Conservation (phyloP, 2,888 invertebrate genomes). For the Himalopsyche kuldschensis region DNA sequence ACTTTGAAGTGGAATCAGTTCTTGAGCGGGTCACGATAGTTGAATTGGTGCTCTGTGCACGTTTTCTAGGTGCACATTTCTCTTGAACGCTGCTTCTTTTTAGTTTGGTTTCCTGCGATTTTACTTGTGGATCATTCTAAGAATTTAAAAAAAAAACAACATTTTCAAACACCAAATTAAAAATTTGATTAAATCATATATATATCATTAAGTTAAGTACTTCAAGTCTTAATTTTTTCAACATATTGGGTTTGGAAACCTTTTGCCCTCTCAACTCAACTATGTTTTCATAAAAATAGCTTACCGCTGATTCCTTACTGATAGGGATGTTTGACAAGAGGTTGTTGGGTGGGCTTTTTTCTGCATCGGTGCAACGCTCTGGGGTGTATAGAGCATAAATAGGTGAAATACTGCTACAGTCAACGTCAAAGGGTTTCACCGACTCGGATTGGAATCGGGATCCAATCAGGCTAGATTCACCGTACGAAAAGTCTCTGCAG, state of each 20-base stretch:
- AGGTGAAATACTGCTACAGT: background rate
- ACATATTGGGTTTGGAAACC: too few species aligned
- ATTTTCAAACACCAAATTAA: too few species aligned
- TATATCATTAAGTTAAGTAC: too few species aligned
- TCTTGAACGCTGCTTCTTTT: background rate
- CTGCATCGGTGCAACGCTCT: background rate
- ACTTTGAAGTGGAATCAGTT: background rate
- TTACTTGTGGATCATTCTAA: background rate
- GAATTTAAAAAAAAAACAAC: background rate
- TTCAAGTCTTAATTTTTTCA: too few species aligned
- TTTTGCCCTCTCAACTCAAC: too few species aligned
- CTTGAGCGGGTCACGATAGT: background rate
- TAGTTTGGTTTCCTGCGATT: background rate
- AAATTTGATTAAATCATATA: too few species aligned
- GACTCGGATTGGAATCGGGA: background rate
- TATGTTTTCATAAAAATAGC: background rate
- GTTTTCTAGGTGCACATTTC: background rate
- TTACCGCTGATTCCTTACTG: background rate
- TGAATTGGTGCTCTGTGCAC: constrained; percentile 22
- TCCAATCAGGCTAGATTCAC: constrained; percentile 15
- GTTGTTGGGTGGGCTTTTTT: background rate
- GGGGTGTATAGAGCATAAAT: background rate
- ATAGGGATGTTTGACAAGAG: background rate
- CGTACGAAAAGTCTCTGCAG: constrained; percentile 38
- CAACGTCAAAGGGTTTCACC: background rate